Base-by-base conservation (phyloP, 64 coral and sea anemone genomes). In the Montipora cactus region DNA sequence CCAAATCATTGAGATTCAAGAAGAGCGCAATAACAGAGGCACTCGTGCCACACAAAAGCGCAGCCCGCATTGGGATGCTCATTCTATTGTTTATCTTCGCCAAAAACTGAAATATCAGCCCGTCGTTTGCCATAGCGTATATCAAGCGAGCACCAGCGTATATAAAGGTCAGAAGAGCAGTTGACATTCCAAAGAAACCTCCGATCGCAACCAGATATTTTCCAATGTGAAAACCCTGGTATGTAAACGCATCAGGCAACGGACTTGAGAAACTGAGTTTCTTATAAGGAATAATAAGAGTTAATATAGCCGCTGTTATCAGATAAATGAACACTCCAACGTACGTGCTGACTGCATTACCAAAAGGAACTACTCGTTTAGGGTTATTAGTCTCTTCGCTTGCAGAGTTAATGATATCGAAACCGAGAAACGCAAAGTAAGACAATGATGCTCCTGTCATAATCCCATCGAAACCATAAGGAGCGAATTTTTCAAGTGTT, bases 71-170 rank as follows among this genome's bases (percentile, higher is more conserved):
- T 0, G 96, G 96, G 25, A 87, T 77, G 28, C 22, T 78, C 55
- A 89, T 84, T 80, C 22, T 89, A 6, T 59, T 74, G 48, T 58
- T 88, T 48, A 98, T 80, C 44, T 74, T 94, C 16, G 76, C 93
- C 15, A 98, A 87, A 77, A 61, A 49, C 50, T 84, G 80, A 61
- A 98, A 94, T 69, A 98, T 76, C 59, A 98, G 87, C 5, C 96
- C 96, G 21, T 98, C 96, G 13, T 87, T 89, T n/a, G 93, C 77
- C 96, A 98, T 98, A 58, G 96, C 96, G 72, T 98, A 98, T 18
- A 95, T 75, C 67, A 98, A 92, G 9, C 96, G 84, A 12, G 96
- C 37, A 0, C 93, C 96, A 0, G 96, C 92, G 48, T 92, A 83
- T 28, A 88, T 87, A 49, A 92, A 95, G 11, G 93, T 89, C 4